Evolutionary conservation across 2,888 invertebrate genomes (phyloP).

Genomic region (Pandemis heparana): DNA sequence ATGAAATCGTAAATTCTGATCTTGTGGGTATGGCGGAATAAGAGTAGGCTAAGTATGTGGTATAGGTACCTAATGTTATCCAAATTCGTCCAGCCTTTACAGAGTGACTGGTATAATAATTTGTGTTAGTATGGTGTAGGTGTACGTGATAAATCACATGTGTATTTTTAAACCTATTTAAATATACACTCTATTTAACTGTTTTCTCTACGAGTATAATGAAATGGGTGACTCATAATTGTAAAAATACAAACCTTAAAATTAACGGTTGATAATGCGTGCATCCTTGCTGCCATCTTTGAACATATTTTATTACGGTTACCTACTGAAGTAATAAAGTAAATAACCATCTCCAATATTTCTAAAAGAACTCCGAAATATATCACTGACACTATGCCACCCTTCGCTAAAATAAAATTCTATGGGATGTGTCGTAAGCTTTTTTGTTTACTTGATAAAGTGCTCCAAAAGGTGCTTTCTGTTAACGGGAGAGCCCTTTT

Average conservation of each 20-base stretch:
- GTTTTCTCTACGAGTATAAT: too few relatives aligned
- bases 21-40: too few relatives aligned
- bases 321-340: conserved; percentile 1
- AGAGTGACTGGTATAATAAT: too few relatives aligned
- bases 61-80: too few relatives aligned
- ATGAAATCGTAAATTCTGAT: too few relatives aligned
- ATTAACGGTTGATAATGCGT: neutral
- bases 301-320: neutral
- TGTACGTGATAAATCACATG: too few relatives aligned
- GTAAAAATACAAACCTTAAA: neutral
- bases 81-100: too few relatives aligned
- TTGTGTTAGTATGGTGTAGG: too few relatives aligned
- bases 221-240: too few relatives aligned
- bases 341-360: conserved; percentile 19
- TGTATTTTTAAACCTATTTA: too few relatives aligned
- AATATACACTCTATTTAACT: too few relatives aligned
- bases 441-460: conserved; percentile 53
- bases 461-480: conserved; percentile 48
- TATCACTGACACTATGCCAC: conserved; percentile 45
- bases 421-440: conserved; percentile 46
- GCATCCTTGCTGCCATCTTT: neutral
- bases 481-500: conserved; percentile 45
- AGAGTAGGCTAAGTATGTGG: too few relatives aligned
- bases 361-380: conserved; percentile 43
- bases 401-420: conserved; percentile 48